phyloP scores from a whole-genome alignment of 2,113 vertebrate genomes.

The Lates calcarifer region DNA sequence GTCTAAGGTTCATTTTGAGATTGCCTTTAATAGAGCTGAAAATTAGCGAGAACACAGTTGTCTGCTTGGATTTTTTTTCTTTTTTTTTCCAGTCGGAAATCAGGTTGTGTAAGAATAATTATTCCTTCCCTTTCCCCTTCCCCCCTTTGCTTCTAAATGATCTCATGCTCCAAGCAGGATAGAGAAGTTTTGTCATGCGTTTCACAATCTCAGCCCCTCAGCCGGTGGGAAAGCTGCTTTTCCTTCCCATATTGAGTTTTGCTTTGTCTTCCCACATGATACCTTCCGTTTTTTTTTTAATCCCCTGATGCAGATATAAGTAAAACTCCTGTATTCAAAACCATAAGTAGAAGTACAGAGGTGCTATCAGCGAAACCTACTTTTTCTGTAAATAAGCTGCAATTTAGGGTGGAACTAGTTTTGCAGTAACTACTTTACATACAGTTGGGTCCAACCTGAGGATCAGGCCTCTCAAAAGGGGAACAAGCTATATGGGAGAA shows the following conservation, averaged over 20 bases:
- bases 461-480: too few species aligned
- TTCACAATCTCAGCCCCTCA: conserved; percentile 37
- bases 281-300: not conserved
- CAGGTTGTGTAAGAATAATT: conserved; percentile 39
- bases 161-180: conserved; percentile 55
- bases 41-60: not conserved
- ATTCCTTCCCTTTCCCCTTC: conserved; percentile 3
- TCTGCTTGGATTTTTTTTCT: conserved; percentile 4
- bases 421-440: not conserved
- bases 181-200: conserved; percentile 59
- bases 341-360: too few species aligned
- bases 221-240: conserved; percentile 42
- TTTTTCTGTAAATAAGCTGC: too few species aligned
- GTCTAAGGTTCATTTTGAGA: not conserved
- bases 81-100: conserved; percentile 34
- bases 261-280: conserved; percentile 38
- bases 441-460: not conserved
- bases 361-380: too few species aligned
- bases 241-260: conserved; percentile 24
- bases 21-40: conserved; percentile 9
- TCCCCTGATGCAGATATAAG: conserved; percentile 3
- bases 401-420: too few species aligned
- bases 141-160: conserved; percentile 41
- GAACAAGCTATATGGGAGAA: too few species aligned
- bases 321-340: not conserved